Conservation (phyloP, 2,113 vertebrate species). For the Miniopterus natalensis region DNA sequence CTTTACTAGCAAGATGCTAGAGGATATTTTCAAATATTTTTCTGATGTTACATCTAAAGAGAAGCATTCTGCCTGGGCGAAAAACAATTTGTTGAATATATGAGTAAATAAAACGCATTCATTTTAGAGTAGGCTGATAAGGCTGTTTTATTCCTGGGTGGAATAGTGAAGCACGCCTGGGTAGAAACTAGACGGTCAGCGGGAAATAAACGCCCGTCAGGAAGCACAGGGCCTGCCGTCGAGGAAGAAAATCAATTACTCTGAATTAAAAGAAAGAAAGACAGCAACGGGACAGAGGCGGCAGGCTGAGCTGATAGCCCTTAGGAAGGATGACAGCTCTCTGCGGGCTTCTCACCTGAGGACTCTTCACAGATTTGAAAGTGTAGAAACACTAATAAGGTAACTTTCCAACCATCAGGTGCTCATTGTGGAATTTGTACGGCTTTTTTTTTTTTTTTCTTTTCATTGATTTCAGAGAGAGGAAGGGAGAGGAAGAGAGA, state of each 20-base stretch:
- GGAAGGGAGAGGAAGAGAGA: no score
- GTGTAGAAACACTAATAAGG: not conserved
- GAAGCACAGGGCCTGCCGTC: not conserved
- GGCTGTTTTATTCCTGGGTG: not conserved
- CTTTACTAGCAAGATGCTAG: not conserved
- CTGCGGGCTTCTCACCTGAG: not conserved
- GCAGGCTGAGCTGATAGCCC: not conserved
- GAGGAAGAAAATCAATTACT: no score
- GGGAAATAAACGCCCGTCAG: not conserved
- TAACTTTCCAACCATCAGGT: not conserved
- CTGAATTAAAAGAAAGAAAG: not conserved
- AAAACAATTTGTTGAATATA: not conserved
- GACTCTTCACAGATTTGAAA: not conserved
- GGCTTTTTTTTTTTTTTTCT: no score
- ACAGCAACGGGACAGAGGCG: not conserved
- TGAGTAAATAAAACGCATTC: not conserved
- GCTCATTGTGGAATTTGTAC: not conserved
- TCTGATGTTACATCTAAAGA: not conserved
- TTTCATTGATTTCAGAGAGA: no score
- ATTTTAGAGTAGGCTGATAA: not conserved
- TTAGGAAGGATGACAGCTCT: not conserved
- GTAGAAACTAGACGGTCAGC: fast-evolving
- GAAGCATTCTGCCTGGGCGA: not conserved
- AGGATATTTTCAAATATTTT: not conserved
- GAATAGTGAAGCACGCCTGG: not conserved